Evolutionary conservation across 2,888 invertebrate species (phyloP).

Genomic region (Osmoderma eremita): DNA sequence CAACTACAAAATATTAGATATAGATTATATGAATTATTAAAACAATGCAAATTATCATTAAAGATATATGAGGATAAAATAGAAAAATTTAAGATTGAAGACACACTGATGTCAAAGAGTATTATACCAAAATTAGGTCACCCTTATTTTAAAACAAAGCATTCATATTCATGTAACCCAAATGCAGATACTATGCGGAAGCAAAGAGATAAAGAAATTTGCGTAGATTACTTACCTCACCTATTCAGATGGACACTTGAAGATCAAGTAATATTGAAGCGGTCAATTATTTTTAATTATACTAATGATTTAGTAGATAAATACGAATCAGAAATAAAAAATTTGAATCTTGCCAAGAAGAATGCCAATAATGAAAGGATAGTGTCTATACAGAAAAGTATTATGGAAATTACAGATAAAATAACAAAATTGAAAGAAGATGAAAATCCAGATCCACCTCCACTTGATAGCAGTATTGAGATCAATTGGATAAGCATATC

Average conservation of each 20-base stretch:
- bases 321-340: slow-evolving; percentile 50
- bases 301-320: slow-evolving; percentile 59
- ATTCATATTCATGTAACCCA: slow-evolving; percentile 66
- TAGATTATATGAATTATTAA: slow-evolving; percentile 50
- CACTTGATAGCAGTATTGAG: slow-evolving; percentile 56
- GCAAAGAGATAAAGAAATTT: slow-evolving; percentile 55
- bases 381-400: not conserved
- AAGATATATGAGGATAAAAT: slow-evolving; percentile 42
- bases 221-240: slow-evolving; percentile 49
- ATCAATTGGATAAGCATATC: slow-evolving; percentile 72
- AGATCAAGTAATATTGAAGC: slow-evolving; percentile 68
- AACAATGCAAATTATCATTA: slow-evolving; percentile 48
- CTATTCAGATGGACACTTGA: slow-evolving; percentile 65
- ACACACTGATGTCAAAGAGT: slow-evolving; percentile 14
- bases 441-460: slow-evolving; percentile 48
- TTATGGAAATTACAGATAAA: slow-evolving; percentile 51
- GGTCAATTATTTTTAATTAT: slow-evolving; percentile 58
- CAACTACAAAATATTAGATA: slow-evolving; percentile 51
- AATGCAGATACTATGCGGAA: slow-evolving; percentile 68
- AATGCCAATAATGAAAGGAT: not conserved
- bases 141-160: slow-evolving; percentile 75
- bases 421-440: slow-evolving; percentile 42
- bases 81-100: slow-evolving; percentile 18
- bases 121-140: slow-evolving; percentile 60
- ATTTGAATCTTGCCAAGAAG: slow-evolving; percentile 12